Conservation (phyloP, 2,113 vertebrate genomes). For the Nesospiza acunhae region DNA sequence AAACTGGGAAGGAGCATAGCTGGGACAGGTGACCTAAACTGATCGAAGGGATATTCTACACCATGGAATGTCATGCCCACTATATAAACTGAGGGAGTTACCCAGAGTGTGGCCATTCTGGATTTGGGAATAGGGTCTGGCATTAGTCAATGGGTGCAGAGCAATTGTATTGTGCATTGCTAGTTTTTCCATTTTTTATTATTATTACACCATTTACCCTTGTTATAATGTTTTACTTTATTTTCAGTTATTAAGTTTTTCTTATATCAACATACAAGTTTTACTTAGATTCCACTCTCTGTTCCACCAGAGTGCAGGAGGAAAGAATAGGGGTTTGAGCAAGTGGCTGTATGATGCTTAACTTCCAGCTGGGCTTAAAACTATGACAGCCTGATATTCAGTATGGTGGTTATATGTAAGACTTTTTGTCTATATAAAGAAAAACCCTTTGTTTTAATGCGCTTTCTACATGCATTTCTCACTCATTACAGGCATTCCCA, state of each 20-base stretch:
- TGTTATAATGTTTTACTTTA: neutral
- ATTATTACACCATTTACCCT: neutral
- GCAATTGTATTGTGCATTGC: neutral
- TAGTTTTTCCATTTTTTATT: neutral
- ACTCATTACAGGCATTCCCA: neutral
- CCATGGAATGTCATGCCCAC: fast-evolving
- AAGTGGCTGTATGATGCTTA: neutral
- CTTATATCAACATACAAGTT: neutral
- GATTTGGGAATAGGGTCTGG: neutral
- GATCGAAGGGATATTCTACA: neutral
- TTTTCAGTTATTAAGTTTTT: neutral
- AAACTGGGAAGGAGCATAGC: neutral
- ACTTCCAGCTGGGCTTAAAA: neutral
- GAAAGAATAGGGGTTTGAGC: neutral
- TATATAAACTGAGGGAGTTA: neutral
- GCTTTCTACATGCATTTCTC: neutral
- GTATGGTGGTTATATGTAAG: neutral
- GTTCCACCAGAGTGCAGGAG: neutral
- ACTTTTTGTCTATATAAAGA: neutral
- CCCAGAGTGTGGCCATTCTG: fast-evolving
- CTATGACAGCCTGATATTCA: neutral
- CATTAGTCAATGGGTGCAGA: fast-evolving
- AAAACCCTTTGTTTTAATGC: neutral
- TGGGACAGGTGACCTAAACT: neutral
- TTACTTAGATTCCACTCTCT: neutral